A percentile compares a stretch with the other conserved stretches of the same genome.
These are phyloP conservation scores for Tinea semifulvella DNA, from an alignment of 2,888 invertebrate genomes.

Conservation along the genomic window DNA sequence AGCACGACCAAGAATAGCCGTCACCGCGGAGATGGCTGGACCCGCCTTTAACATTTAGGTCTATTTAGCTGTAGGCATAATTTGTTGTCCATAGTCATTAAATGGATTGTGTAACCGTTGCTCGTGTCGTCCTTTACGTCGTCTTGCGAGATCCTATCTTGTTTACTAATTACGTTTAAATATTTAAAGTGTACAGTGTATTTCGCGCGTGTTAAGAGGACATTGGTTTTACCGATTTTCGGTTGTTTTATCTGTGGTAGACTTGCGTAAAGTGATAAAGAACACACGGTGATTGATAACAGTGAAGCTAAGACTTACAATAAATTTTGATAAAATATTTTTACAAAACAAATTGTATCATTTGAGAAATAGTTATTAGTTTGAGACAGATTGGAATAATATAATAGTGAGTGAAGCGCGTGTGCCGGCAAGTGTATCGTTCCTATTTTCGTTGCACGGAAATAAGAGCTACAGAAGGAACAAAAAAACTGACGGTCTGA, in stretches of 20 bases:
- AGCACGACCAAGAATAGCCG: slow-evolving; percentile 59
- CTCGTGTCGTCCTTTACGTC: slow-evolving; percentile 26
- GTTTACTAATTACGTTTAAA: slow-evolving; percentile 33
- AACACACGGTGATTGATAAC: background rate
- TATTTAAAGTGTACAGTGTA: slow-evolving; percentile 22
- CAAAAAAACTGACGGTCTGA: slow-evolving; percentile 57
- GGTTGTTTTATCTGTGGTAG: background rate
- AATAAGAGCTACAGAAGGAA: slow-evolving; percentile 66
- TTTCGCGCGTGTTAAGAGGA: slow-evolving; percentile 12
- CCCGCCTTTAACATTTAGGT: slow-evolving; percentile 32
- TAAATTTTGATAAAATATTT: background rate
- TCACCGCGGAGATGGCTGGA: slow-evolving; percentile 31
- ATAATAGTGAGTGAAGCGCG: slow-evolving; percentile 45
- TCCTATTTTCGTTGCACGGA: slow-evolving; percentile 66
- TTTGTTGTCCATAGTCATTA: slow-evolving; percentile 34
- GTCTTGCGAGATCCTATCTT: slow-evolving; percentile 28
- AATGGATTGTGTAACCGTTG: slow-evolving; percentile 36
- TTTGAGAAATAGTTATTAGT: too few relatives aligned
- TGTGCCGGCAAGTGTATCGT: slow-evolving; percentile 57
- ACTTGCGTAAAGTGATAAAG: slow-evolving; percentile 11
- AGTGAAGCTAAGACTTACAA: background rate
- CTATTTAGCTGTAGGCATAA: slow-evolving; percentile 17
- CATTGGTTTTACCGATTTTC: background rate
- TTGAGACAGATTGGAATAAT: too few relatives aligned
- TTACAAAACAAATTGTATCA: too few relatives aligned